Conservation (phyloP, 1,140 invertebrate species). For the Nymphalis io region DNA sequence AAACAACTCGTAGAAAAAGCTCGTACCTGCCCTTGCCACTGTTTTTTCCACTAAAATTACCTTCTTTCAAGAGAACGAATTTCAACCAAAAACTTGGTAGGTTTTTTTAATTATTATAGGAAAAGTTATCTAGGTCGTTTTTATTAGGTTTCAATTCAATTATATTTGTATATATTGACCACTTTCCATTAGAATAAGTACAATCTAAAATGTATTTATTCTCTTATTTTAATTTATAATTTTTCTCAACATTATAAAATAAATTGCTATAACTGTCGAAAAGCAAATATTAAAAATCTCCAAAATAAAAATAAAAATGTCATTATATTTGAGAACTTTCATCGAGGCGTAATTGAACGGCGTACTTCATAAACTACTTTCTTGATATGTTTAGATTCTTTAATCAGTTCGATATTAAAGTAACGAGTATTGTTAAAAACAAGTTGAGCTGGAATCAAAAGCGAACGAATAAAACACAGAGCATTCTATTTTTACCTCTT, state of each 20-base stretch:
- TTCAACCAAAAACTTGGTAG: slow-evolving; percentile 29
- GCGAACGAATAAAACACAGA: slow-evolving; percentile 11
- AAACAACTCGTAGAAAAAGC: slow-evolving; percentile 45
- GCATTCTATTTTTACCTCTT: slow-evolving; percentile 31
- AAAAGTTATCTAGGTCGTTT: slow-evolving; percentile 30
- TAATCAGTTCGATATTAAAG: background rate
- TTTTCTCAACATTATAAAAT: too few species aligned
- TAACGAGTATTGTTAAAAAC: background rate
- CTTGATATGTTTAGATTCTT: background rate
- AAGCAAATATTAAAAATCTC: too few species aligned
- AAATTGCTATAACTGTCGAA: too few species aligned
- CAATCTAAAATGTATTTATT: background rate
- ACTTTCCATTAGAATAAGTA: background rate
- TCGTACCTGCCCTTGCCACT: slow-evolving; percentile 35
- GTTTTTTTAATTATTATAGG: slow-evolving; percentile 36
- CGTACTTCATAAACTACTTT: background rate
- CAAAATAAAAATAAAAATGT: too few species aligned
- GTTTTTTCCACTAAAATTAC: slow-evolving; percentile 32
- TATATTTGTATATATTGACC: background rate
- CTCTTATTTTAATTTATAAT: too few species aligned
- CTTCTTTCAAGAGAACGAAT: slow-evolving; percentile 25
- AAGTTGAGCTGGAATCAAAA: background rate
- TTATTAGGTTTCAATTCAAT: slow-evolving; percentile 21
- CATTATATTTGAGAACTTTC: too few species aligned
- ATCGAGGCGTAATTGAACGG: background rate